These are phyloP conservation scores for Actinemys pallida DNA, from an alignment of 2,113 vertebrate genomes.

Conservation along the genomic window DNA sequence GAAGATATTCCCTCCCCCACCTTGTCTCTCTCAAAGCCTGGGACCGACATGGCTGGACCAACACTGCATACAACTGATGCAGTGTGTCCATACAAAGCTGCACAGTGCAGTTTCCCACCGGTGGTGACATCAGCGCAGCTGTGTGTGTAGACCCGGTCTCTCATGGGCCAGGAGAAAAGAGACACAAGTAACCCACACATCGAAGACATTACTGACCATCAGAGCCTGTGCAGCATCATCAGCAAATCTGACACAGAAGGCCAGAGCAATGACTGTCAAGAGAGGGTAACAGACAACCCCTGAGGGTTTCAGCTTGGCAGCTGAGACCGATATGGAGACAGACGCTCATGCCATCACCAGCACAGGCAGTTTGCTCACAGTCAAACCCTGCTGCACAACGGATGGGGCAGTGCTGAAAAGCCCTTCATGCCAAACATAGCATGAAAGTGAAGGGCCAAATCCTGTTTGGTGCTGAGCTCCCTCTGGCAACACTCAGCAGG, in stretches of 20 bases:
- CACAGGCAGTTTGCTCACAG: not conserved
- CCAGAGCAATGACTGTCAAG: not conserved
- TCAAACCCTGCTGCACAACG: not conserved
- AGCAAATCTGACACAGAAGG: not conserved
- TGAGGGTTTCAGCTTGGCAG: not conserved
- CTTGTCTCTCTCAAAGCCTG: no score
- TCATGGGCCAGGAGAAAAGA: not conserved
- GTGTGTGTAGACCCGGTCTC: not conserved
- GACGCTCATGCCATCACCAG: not conserved
- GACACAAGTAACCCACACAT: accelerated
- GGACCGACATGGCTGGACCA: no score
- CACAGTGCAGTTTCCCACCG: no score
- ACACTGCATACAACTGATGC: no score
- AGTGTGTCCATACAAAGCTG: no score
- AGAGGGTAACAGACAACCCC: not conserved
- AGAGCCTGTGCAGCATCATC: not conserved
- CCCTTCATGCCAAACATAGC: not conserved
- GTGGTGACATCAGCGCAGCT: not conserved
- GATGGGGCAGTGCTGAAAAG: not conserved
- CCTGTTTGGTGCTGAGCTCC: no score
- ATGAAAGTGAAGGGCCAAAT: no score
- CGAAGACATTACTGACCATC: accelerated
- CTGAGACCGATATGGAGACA: not conserved
- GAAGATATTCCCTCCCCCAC: no score
- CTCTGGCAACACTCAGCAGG: no score